Evolutionary conservation across 2,888 invertebrate species (phyloP).

Genomic region (Hirtodrosophila trivittata): DNA sequence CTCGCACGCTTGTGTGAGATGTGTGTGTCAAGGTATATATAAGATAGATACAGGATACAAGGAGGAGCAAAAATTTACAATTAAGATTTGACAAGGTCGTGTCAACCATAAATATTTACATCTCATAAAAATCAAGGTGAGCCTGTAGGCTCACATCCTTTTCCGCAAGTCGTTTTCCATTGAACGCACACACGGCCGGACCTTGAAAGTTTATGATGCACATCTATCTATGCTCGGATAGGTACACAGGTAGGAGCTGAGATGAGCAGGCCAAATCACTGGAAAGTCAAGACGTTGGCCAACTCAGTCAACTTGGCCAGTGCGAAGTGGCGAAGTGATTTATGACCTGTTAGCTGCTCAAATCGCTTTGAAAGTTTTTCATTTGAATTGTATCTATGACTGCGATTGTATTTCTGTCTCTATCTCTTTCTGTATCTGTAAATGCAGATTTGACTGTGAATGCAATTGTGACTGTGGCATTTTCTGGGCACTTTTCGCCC

Average conservation of each 20-base stretch:
- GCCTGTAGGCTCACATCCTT: slow-evolving; percentile 62
- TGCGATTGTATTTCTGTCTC: slow-evolving; percentile 36
- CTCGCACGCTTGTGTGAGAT: neutral
- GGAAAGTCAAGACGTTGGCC: slow-evolving; percentile 68
- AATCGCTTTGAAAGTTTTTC: slow-evolving; percentile 59
- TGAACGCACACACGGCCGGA: slow-evolving; percentile 51
- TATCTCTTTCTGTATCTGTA: slow-evolving; percentile 32
- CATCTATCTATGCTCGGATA: neutral
- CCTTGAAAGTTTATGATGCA: slow-evolving; percentile 66
- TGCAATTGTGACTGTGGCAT: slow-evolving; percentile 44
- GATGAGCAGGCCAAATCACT: neutral
- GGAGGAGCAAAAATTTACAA: slow-evolving; percentile 6
- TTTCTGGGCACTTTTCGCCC: slow-evolving; percentile 29
- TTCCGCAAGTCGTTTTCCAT: slow-evolving; percentile 74
- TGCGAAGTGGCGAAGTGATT: slow-evolving; percentile 60
- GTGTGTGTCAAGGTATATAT: slow-evolving; percentile 13
- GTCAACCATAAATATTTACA: slow-evolving; percentile 78
- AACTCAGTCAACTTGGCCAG: slow-evolving; percentile 45
- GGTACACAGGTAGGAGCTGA: slow-evolving; percentile 34
- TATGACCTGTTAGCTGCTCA: slow-evolving; percentile 64
- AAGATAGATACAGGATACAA: slow-evolving; percentile 40
- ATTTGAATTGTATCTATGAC: slow-evolving; percentile 53
- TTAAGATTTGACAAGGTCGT: slow-evolving; percentile 63
- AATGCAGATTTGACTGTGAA: slow-evolving; percentile 36
- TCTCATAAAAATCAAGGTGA: slow-evolving; percentile 76